Evolutionary conservation across 2,113 vertebrate species (phyloP).

Genomic region (Syrmaticus mikado): DNA sequence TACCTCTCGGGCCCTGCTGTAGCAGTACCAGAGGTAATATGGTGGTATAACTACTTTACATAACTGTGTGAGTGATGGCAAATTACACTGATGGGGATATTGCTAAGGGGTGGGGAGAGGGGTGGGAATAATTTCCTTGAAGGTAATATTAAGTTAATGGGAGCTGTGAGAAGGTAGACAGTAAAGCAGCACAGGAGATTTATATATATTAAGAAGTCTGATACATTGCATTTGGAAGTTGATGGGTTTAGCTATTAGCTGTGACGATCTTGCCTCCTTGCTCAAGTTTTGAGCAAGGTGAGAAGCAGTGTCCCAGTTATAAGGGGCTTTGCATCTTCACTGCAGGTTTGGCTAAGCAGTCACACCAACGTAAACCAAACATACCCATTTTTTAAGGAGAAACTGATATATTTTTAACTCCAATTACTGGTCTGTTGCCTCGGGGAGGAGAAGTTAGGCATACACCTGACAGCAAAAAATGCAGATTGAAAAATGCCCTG

Average conservation of each 20-base stretch:
- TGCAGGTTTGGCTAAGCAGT: background rate
- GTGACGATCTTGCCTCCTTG: background rate
- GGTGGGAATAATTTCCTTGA: conserved; percentile 32
- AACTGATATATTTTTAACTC: background rate
- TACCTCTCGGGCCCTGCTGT: background rate
- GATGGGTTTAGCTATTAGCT: background rate
- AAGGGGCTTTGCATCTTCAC: background rate
- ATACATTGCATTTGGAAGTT: conserved; percentile 45
- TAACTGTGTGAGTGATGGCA: background rate
- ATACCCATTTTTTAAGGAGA: background rate
- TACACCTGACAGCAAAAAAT: background rate
- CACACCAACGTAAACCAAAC: background rate
- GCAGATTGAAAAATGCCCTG: background rate
- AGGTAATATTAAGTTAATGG: conserved; percentile 14
- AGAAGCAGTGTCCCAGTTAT: background rate
- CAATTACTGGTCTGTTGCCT: background rate
- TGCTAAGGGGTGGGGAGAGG: background rate
- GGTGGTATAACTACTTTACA: background rate
- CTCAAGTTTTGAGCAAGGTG: background rate
- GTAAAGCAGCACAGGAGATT: background rate
- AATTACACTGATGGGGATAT: background rate
- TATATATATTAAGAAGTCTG: background rate
- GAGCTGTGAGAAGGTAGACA: conserved; percentile 18
- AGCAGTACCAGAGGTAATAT: background rate
- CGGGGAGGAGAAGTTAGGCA: background rate